phyloP scores from a whole-genome alignment of 1,140 invertebrate species.

The Belonocnema kinseyi region DNA sequence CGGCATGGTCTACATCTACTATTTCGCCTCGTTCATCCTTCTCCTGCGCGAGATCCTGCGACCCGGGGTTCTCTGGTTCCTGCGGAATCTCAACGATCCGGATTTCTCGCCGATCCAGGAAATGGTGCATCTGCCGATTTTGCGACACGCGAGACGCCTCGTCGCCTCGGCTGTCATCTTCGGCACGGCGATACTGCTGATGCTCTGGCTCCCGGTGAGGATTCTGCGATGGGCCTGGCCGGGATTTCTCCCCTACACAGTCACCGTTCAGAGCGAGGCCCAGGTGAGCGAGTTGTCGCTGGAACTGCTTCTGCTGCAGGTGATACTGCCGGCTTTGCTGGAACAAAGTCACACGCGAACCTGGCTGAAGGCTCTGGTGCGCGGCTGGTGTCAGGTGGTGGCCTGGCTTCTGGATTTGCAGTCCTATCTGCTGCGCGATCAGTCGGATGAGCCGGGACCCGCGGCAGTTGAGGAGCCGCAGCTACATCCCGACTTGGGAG shows the following conservation, averaged over 20 bases:
- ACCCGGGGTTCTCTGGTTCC: slow-evolving; percentile 97
- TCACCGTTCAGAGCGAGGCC: slow-evolving; percentile 88
- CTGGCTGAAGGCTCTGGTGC: slow-evolving; percentile 92
- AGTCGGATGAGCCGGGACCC: slow-evolving; percentile 70
- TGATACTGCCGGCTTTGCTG: slow-evolving; percentile 95
- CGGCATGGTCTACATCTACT: slow-evolving; percentile 99
- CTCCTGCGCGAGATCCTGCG: slow-evolving; percentile 94
- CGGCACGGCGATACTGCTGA: slow-evolving; percentile 95
- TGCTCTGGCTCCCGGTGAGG: slow-evolving; percentile 96
- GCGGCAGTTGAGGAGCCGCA: slow-evolving; percentile 70
- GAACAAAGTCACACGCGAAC: slow-evolving; percentile 96
- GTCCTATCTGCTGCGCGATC: slow-evolving; percentile 91
- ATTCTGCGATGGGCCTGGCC: slow-evolving; percentile 90
- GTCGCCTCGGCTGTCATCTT: slow-evolving; percentile 96
- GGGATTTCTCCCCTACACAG: slow-evolving; percentile 94
- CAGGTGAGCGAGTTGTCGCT: slow-evolving; percentile 93
- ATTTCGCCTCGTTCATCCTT: slow-evolving; percentile 98
- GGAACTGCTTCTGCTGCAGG: slow-evolving; percentile 95
- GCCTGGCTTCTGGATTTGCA: slow-evolving; percentile 91
- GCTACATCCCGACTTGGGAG: slow-evolving; percentile 81
- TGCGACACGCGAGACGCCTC: slow-evolving; percentile 91
- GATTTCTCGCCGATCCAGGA: slow-evolving; percentile 99
- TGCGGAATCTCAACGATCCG: slow-evolving; percentile 98
- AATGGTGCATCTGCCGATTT: slow-evolving; percentile 98
- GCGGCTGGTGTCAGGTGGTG: slow-evolving; percentile 92